phyloP scores from a whole-genome alignment of 1,140 invertebrate genomes.

The Onthophagus taurus region DNA sequence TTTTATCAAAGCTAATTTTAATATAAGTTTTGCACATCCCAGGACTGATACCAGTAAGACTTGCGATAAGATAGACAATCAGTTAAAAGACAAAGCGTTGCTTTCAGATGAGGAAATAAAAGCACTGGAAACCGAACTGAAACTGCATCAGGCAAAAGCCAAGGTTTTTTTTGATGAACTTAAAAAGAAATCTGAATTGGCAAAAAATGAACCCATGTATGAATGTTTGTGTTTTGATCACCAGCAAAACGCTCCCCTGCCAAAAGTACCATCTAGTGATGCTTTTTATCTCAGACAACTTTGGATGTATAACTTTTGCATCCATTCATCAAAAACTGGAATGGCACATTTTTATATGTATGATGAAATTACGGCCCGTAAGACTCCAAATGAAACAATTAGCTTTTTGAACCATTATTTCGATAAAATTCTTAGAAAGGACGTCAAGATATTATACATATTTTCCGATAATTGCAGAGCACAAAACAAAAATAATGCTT shows the following conservation, averaged over 20 bases:
- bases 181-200: slow-evolving; percentile 13
- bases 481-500: slow-evolving; percentile 15
- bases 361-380: slow-evolving; percentile 13
- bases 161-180: slow-evolving; percentile 1
- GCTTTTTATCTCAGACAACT: slow-evolving; percentile 16
- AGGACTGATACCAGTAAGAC: slow-evolving; percentile 1
- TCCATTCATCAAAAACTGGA: slow-evolving; percentile 14
- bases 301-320: slow-evolving; percentile 18
- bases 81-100: not conserved
- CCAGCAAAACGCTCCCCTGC: slow-evolving; percentile 17
- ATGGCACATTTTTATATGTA: slow-evolving; percentile 15
- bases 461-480: slow-evolving; percentile 13
- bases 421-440: slow-evolving; percentile 7
- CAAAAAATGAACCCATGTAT: not conserved
- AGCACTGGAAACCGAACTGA: slow-evolving; percentile 3
- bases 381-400: slow-evolving; percentile 11
- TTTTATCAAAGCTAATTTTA: slow-evolving; percentile 4
- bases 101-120: slow-evolving; percentile 6
- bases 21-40: slow-evolving; percentile 11
- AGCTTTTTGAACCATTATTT: slow-evolving; percentile 13
- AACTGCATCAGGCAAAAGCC: slow-evolving; percentile 1
- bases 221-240: slow-evolving; percentile 15
- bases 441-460: slow-evolving; percentile 10
- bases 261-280: slow-evolving; percentile 16
- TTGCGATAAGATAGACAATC: slow-evolving; percentile 3